A percentile compares a stretch with the other conserved stretches of the same genome.
Evolutionary conservation across 2,113 vertebrate genomes (phyloP).

Genomic region (Zingel zingel): DNA sequence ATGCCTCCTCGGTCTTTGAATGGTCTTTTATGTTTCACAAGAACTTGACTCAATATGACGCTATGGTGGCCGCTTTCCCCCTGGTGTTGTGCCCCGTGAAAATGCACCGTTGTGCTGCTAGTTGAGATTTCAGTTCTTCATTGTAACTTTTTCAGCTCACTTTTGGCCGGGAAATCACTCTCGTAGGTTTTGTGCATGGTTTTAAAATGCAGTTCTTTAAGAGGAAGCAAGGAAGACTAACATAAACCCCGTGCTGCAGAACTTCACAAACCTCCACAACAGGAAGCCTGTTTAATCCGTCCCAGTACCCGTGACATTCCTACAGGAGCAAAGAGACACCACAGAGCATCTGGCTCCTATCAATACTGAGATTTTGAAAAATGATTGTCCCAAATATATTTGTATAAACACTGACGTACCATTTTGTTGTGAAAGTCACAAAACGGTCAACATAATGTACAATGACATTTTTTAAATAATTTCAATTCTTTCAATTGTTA

Average conservation of each 20-base stretch:
- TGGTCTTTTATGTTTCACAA: not conserved
- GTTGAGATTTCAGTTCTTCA: no score
- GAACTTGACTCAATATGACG: not conserved
- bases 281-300: conserved; percentile 30
- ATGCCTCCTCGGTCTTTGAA: not conserved
- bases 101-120: no score
- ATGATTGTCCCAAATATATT: not conserved
- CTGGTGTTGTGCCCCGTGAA: no score
- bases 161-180: not conserved
- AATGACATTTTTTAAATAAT: no score
- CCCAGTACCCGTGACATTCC: conserved; percentile 37
- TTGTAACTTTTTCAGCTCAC: not conserved
- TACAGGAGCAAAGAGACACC: conserved; percentile 11
- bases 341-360: conserved; percentile 41
- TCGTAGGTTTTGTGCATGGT: not conserved
- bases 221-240: conserved; percentile 6
- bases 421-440: not conserved
- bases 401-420: not conserved
- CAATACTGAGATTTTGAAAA: not conserved
- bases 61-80: no score
- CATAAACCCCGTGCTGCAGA: conserved; percentile 15
- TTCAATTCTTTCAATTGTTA: not conserved
- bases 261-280: conserved; percentile 9
- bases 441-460: not conserved
- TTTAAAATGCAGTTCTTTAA: not conserved